Base-by-base conservation (phyloP, 2,888 invertebrate genomes). In the Corbicula japonica region DNA sequence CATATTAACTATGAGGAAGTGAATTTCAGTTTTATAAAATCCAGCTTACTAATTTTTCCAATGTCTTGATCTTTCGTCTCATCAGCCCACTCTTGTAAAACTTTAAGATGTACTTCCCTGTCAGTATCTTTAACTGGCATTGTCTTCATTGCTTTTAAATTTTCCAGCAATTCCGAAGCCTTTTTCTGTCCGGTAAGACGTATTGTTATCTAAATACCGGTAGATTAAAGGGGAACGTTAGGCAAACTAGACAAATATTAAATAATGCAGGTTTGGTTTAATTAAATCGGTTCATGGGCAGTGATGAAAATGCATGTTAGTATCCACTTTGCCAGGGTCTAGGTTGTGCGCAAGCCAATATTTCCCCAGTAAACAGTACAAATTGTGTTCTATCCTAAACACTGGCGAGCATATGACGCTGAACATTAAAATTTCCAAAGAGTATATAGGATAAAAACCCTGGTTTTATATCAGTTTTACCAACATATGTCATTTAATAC, bases 61-160 rank as follows among this genome's bases (percentile, higher is more conserved):
- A 72, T 62, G 41, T 72, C 6, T 44, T 54, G 28, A 23, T 72
- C 71, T 21, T 54, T 52, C 4, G 34, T 62, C 30, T 72, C 71
- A 6, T 52, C 34, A 0, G 71, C 62, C 71, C 71, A 72, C 28
- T 30, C 48, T 10, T 41, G 62, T 4, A 72, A 23, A 23, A 44
- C n/a, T n/a, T 41, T n/a, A 0, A 61, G 15, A 32, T 54, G 21
- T 23, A 50, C 34, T 6, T 62, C 62, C 18, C 44, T 52, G 12
- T 72, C 71, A 4, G 23, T 28, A 21, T 52, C 21, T 30, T 63
- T 62, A 2, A 62, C 62, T 21, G 38, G 38, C 4, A n/a, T 15
- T 6, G 30, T 54, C 54, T 62, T 35, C 44, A 72, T 44, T 32
- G 60, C 44, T 0, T 32, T 52, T 1, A 72, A 21, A 0, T 21